Conservation (phyloP, 2,797 vertebrate species). For the Harpagifer antarcticus region DNA sequence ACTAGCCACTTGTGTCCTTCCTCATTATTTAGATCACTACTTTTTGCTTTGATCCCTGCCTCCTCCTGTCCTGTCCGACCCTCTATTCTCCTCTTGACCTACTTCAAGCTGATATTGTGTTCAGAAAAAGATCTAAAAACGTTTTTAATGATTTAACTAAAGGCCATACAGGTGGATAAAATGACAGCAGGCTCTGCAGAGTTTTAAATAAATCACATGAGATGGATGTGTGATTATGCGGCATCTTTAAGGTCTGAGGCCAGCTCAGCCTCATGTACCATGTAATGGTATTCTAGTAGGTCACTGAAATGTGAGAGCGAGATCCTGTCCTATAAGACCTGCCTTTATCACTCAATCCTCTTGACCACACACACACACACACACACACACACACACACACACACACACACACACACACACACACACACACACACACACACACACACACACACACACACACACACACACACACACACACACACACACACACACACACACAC, state of each 20-base stretch:
- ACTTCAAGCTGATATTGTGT: neutral
- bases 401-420: neutral
- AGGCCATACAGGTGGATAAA: neutral
- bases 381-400: neutral
- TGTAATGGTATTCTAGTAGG: conserved; percentile 34
- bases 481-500: no score
- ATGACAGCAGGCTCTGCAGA: neutral
- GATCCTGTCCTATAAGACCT: conserved; percentile 14
- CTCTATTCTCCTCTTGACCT: neutral
- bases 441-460: neutral
- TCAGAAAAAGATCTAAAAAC: neutral
- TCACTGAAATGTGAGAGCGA: conserved; percentile 45
- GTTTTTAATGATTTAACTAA: neutral
- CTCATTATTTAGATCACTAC: neutral
- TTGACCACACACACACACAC: neutral
- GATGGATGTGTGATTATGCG: conserved; percentile 2
- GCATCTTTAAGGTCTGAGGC: neutral
- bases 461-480: no score
- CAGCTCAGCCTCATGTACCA: conserved; percentile 18
- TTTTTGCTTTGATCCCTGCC: neutral
- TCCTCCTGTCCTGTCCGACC: no score
- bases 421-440: neutral
- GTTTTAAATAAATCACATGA: conserved; percentile 16
- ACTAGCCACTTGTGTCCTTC: neutral
- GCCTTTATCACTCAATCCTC: conserved; percentile 13